phyloP scores from a whole-genome alignment of 37 sponge, comb jelly and placozoan genomes.

The Chondrosia reniformis region DNA sequence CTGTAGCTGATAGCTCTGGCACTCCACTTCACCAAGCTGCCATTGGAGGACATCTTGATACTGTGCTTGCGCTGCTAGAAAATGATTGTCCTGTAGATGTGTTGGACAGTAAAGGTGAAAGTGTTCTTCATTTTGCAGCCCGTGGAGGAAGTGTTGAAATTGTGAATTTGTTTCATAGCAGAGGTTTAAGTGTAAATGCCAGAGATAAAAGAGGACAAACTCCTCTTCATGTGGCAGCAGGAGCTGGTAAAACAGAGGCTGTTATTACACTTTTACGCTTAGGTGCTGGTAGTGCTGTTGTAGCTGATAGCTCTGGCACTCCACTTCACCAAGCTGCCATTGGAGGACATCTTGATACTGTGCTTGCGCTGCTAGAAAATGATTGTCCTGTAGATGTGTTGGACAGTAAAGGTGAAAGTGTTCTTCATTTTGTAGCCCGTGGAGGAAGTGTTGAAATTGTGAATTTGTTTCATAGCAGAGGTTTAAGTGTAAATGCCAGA shows the following conservation, averaged over 20 bases:
- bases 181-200: not conserved
- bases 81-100: not conserved
- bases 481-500: not conserved
- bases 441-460: not conserved
- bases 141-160: not conserved
- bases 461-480: not conserved
- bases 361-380: not conserved
- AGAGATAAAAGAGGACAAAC: not conserved
- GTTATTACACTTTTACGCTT: not conserved
- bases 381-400: not conserved
- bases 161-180: not conserved
- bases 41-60: too few species aligned
- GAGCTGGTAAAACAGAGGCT: not conserved
- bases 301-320: not conserved
- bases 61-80: not conserved
- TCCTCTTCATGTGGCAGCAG: not conserved
- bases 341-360: too few species aligned
- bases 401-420: not conserved
- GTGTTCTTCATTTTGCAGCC: not conserved
- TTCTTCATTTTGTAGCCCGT: not conserved
- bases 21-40: constrained; percentile 11
- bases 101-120: not conserved
- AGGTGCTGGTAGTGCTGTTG: not conserved
- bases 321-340: not conserved
- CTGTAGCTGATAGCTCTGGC: not conserved